Conservation (phyloP, 2,113 vertebrate species). For the Acinonyx jubatus region DNA sequence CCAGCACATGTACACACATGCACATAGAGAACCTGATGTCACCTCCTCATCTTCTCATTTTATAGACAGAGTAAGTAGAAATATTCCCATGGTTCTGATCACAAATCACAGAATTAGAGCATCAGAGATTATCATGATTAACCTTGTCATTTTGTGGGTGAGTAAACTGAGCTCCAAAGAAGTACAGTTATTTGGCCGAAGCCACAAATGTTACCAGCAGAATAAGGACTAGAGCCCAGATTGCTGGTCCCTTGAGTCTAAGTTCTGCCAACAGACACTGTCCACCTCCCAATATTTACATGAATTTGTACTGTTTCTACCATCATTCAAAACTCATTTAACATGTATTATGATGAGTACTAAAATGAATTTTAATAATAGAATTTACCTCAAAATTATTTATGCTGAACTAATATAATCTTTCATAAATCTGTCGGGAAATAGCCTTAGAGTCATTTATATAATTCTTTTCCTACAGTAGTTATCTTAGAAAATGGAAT, state of each 20-base stretch:
- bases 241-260: not conserved
- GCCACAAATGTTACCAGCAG: not conserved
- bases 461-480: not conserved
- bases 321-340: conserved; percentile 25
- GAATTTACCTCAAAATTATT: conserved; percentile 50
- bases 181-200: not conserved
- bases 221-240: not conserved
- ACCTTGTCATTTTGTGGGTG: not conserved
- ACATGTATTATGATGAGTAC: conserved; percentile 27
- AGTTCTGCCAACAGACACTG: not conserved
- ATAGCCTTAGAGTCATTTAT: conserved; percentile 26
- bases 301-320: not conserved
- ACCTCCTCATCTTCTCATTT: not conserved
- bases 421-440: conserved; percentile 45
- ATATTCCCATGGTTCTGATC: not conserved
- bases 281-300: not conserved
- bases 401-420: not conserved
- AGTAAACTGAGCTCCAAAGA: not conserved
- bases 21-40: accelerated
- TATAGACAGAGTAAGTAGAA: not conserved
- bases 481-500: conserved; percentile 44
- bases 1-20: accelerated
- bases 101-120: not conserved
- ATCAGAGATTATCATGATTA: not conserved
- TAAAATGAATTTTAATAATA: conserved; percentile 49